Percentiles rank a stretch among this genome's conserved stretches.
These are phyloP conservation scores for Actias luna DNA, from an alignment of 2,888 invertebrate species.

Conservation along the genomic window DNA sequence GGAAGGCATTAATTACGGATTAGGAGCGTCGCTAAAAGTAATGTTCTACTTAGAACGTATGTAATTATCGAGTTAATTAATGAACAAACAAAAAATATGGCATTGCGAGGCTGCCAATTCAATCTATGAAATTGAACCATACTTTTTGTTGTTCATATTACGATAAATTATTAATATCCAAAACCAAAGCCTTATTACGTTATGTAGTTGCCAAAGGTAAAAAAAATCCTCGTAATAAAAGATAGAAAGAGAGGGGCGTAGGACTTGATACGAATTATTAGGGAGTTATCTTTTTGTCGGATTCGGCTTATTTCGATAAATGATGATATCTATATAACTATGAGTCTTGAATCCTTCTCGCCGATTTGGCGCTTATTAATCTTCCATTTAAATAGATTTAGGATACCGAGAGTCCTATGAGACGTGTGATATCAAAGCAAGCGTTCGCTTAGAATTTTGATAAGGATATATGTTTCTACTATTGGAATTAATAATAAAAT, in stretches of 20 bases:
- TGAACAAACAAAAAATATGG: conserved; percentile 26
- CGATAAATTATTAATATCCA: conserved; percentile 21
- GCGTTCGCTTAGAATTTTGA: conserved; percentile 29
- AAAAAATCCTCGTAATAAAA: conserved; percentile 4
- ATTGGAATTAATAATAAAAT: conserved; percentile 32
- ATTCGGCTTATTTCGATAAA: conserved; percentile 2
- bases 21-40: conserved; percentile 59
- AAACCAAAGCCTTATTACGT: conserved; percentile 38
- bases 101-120: conserved; percentile 13
- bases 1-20: conserved; percentile 62
- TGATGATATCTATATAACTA: conserved; percentile 1
- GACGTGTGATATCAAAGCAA: conserved; percentile 37
- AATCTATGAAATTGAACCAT: conserved; percentile 21
- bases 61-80: conserved; percentile 14
- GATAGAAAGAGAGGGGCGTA: conserved; percentile 6
- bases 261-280: conserved; percentile 16
- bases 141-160: conserved; percentile 29
- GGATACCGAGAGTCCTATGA: conserved; percentile 25
- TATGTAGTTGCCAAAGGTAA: conserved; percentile 23
- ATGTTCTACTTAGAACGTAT: background rate
- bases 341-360: conserved; percentile 17
- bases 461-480: conserved; percentile 24
- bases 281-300: conserved; percentile 9
- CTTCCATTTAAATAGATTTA: conserved; percentile 35
- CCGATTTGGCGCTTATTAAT: conserved; percentile 26